Percentiles rank a stretch among this genome's conserved stretches.
These are phyloP conservation scores for Entomobrya proxima DNA, from an alignment of 2,888 invertebrate species.

Conservation along the genomic window DNA sequence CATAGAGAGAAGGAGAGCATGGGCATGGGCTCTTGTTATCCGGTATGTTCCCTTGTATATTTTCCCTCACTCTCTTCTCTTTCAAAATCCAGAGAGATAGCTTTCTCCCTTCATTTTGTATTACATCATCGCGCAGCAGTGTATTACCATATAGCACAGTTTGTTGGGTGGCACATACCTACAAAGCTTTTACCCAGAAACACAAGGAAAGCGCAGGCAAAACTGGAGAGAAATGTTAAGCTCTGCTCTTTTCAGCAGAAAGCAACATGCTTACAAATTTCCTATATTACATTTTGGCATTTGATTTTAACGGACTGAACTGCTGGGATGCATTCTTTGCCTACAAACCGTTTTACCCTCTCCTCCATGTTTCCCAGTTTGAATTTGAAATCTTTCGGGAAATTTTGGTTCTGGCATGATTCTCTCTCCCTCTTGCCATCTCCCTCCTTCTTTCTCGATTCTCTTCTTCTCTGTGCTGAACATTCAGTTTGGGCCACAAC, in stretches of 20 bases:
- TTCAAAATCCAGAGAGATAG: neutral
- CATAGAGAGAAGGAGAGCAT: constrained; percentile 15
- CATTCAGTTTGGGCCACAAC: neutral
- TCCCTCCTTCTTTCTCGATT: no score
- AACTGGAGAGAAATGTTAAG: no score
- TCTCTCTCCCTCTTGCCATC: neutral
- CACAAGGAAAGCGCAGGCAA: no score
- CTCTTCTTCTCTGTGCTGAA: no score
- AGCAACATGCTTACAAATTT: no score
- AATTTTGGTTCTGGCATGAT: constrained; percentile 13
- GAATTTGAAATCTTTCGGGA: constrained; percentile 39
- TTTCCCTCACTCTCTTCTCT: neutral
- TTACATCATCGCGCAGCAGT: no score
- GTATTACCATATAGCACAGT: no score
- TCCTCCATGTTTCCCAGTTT: neutral
- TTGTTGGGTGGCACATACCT: no score
- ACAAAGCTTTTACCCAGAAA: no score
- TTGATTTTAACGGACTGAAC: constrained; percentile 23
- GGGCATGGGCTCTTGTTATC: constrained; percentile 25
- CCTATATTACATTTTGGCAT: constrained; percentile 37
- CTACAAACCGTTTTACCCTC: neutral
- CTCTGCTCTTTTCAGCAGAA: no score
- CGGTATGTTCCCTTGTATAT: constrained; percentile 7
- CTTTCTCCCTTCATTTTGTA: no score
- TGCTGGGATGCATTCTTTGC: constrained; percentile 20